phyloP scores from a whole-genome alignment of 2,113 vertebrate genomes.

The Paraplagusia blochii region DNA sequence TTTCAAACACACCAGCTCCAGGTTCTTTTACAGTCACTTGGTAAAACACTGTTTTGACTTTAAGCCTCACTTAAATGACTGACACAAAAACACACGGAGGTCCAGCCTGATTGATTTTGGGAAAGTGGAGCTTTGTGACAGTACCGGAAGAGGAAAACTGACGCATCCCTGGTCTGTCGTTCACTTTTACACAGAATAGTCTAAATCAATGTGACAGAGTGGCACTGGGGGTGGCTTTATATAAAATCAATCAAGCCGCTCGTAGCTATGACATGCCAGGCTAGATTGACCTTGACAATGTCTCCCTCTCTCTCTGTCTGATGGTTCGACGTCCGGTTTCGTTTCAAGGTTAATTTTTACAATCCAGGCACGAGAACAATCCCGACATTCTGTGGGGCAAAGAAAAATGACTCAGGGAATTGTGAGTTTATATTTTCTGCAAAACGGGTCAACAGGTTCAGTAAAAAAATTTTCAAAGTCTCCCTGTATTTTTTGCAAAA shows the following conservation, averaged over 20 bases:
- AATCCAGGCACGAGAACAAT: constrained; percentile 56
- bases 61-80: constrained; percentile 17
- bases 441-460: constrained; percentile 13
- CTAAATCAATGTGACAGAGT: constrained; percentile 66
- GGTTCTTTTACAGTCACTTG: constrained; percentile 5
- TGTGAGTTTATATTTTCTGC: constrained; percentile 31
- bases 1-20: constrained; percentile 16
- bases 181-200: constrained; percentile 48
- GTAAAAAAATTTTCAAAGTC: not conserved
- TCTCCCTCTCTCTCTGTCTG: constrained; percentile 48
- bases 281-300: constrained; percentile 67
- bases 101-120: constrained; percentile 35
- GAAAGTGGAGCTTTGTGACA: constrained; percentile 45
- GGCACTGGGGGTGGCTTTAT: constrained; percentile 37
- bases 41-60: constrained; percentile 12
- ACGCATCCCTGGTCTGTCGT: constrained; percentile 32
- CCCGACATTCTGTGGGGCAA: constrained; percentile 51
- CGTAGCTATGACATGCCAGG: constrained; percentile 53
- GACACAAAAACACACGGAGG: constrained; percentile 15
- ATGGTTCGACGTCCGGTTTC: constrained; percentile 51
- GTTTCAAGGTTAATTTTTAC: constrained; percentile 65
- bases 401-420: constrained; percentile 40
- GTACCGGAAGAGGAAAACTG: constrained; percentile 31
- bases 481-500: constrained; percentile 15
- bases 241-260: constrained; percentile 63